Conservation (phyloP, 2,113 vertebrate species). For the Melanerpes formicivorus region DNA sequence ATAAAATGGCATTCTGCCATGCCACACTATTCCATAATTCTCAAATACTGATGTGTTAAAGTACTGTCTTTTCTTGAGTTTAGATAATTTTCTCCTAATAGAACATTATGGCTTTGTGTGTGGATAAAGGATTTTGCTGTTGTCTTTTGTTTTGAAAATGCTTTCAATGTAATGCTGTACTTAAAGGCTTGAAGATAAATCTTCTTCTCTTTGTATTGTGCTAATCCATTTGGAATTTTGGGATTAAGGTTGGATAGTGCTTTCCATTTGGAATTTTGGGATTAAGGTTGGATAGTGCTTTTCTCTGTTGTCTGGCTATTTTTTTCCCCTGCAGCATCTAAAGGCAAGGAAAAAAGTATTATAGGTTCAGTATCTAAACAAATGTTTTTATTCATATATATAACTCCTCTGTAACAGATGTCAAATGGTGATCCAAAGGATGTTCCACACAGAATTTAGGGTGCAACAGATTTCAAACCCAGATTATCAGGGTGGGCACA, state of each 20-base stretch:
- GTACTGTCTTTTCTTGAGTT: background rate
- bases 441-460: background rate
- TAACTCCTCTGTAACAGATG: background rate
- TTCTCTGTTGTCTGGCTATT: background rate
- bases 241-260: background rate
- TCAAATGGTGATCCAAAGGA: background rate
- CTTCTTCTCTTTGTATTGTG: background rate
- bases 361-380: background rate
- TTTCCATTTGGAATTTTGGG: background rate
- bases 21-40: background rate
- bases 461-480: background rate
- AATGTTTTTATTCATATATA: background rate
- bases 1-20: background rate
- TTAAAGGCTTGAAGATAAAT: conserved; percentile 20
- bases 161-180: background rate
- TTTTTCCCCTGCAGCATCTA: background rate
- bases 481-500: background rate
- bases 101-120: background rate
- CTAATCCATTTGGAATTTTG: conserved; percentile 3
- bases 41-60: background rate
- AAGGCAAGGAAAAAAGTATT: background rate
- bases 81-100: background rate
- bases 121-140: background rate
- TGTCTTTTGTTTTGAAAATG: background rate
- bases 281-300: background rate